Evolutionary conservation across 2,888 invertebrate species (phyloP), one percentile per base, ranked within the genome.

Genomic region (Euproctis similis): DNA sequence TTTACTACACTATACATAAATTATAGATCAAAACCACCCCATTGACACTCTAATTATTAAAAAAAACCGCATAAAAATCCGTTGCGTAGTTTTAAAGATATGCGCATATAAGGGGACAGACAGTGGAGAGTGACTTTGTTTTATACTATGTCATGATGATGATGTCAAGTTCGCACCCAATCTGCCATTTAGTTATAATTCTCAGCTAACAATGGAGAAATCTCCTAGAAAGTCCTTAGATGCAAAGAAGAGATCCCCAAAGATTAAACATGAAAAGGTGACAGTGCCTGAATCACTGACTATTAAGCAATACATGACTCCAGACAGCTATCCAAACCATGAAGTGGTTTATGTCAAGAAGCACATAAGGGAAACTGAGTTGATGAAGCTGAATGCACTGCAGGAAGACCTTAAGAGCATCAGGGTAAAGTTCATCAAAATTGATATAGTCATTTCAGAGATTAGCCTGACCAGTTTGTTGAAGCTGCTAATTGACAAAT

Each of bases 341-440:
- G 38, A 54, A 12, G 64, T 78, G 24, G 61, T 71, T 6, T 85
- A 76, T 39, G 85, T 85, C 2, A 66, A 70, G 55, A 74, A 72
- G 30, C 62, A 74, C n/a, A 63, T 75, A 0, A 42, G 67, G 7
- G 74, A 86, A 9, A 78, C 81, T 2, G 87, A 88, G 50, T 42
- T 80, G 1, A 60, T 49, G 21, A 86, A 86, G 36, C 53, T 88
- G 0, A 57, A 70, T 2, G 68, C 77, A 1, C 43, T 87, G 29
- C 69, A 69, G 21, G 59, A 60, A 4, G 86, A 88, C 13, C 42
- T 85, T 1, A 59, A 59, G 2, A 85, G 70, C 40, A 54, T 81
- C 4, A 59, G 63, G 59, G 85, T 85, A 28, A 55, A 66, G 40
- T 7, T 13, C n/a, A n/a, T n/a, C n/a, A n/a, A n/a, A n/a, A n/a